These are phyloP conservation scores for Phymorhynchus buccinoides DNA, from an alignment of 1,140 invertebrate species.

Conservation along the genomic window DNA sequence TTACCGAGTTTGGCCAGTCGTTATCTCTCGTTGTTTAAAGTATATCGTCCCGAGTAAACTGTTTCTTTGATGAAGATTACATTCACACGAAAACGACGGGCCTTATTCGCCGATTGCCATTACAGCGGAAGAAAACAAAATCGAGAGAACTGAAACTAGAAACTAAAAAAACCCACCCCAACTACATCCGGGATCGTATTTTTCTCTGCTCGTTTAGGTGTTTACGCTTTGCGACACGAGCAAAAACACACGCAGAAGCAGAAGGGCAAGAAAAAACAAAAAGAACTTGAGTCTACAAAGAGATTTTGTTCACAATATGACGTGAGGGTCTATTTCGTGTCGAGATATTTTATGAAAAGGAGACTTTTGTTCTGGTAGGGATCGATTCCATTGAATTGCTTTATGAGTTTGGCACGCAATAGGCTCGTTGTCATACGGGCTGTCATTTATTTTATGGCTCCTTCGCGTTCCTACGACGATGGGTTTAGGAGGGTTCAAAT, in stretches of 20 bases:
- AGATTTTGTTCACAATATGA: neutral
- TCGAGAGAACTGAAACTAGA: neutral
- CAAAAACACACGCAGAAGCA: neutral
- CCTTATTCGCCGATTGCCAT: neutral
- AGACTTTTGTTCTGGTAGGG: neutral
- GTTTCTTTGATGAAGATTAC: conserved; percentile 34
- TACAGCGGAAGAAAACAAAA: conserved; percentile 9
- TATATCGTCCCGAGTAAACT: conserved; percentile 29
- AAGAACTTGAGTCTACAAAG: neutral
- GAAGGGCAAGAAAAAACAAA: neutral
- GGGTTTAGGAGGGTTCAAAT: neutral
- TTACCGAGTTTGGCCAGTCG: neutral
- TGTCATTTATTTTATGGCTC: conserved; percentile 2
- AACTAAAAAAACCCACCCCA: no score
- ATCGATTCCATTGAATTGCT: neutral
- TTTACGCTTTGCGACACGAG: neutral
- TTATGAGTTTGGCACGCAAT: conserved; percentile 1
- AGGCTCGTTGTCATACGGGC: neutral
- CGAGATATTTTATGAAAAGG: neutral
- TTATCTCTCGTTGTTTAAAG: conserved; percentile 27
- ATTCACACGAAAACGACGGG: conserved; percentile 24
- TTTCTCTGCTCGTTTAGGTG: conserved; percentile 25
- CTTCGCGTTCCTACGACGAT: neutral
- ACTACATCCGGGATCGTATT: neutral
- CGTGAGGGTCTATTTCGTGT: conserved; percentile 1